Evolutionary conservation across 2,888 invertebrate species (phyloP).

Genomic region (Pristionchus fissidentatus): DNA sequence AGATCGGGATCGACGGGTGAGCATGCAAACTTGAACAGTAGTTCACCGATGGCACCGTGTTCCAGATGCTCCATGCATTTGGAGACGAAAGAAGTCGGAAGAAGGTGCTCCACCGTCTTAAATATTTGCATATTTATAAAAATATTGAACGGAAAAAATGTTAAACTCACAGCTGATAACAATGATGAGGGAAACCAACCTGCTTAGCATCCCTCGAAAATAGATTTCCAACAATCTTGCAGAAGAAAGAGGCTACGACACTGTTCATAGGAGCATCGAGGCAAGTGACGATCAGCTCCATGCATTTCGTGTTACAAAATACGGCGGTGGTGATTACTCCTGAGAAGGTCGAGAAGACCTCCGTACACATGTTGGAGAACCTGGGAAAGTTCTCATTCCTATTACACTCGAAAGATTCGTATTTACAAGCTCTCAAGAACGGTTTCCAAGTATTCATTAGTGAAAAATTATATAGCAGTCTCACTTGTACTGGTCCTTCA

Average conservation of each 20-base stretch:
- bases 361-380: slow-evolving; percentile 57
- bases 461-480: background rate
- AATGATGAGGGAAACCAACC: slow-evolving; percentile 42
- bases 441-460: background rate
- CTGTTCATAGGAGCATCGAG: slow-evolving; percentile 53
- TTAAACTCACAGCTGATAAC: background rate
- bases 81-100: background rate
- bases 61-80: slow-evolving; percentile 29
- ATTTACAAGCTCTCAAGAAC: too few species aligned
- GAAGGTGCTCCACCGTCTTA: background rate
- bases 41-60: slow-evolving; percentile 18
- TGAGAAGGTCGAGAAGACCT: slow-evolving; percentile 57
- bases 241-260: slow-evolving; percentile 60
- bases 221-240: slow-evolving; percentile 56
- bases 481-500: slow-evolving; percentile 59
- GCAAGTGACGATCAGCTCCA: background rate
- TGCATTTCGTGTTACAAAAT: slow-evolving; percentile 41
- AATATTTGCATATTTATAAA: background rate
- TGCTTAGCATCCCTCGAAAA: slow-evolving; percentile 49
- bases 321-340: slow-evolving; percentile 50
- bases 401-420: background rate
- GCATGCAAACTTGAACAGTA: background rate
- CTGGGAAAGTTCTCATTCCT: slow-evolving; percentile 35
- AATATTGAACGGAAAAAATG: background rate
- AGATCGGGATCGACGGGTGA: slow-evolving; percentile 37